Conservation (phyloP, 2,888 invertebrate genomes). For the Tanytarsus gracilentus region DNA sequence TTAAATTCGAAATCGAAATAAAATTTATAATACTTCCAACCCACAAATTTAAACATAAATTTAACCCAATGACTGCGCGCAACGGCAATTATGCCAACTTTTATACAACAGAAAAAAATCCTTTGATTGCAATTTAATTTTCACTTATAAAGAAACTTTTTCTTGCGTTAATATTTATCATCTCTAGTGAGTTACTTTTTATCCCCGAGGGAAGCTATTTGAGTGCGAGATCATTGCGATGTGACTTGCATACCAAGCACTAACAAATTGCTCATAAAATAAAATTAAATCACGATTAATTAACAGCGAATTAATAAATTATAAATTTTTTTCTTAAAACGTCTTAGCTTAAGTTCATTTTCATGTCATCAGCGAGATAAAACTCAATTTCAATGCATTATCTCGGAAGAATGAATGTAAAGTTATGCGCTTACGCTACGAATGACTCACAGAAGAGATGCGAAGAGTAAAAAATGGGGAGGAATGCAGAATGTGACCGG, state of each 20-base stretch:
- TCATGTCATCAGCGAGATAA: neutral
- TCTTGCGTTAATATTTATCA: conserved; percentile 11
- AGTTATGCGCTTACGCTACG: too few relatives aligned
- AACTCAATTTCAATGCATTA: neutral
- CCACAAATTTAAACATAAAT: neutral
- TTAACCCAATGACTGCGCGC: neutral
- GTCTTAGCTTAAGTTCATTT: conserved; percentile 10
- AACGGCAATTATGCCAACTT: conserved; percentile 23
- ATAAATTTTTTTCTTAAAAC: neutral
- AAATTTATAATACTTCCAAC: neutral
- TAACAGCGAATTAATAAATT: conserved; percentile 5
- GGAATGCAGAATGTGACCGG: neutral
- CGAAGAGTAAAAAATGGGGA: neutral
- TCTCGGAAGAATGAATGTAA: too few relatives aligned
- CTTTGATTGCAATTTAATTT: conserved; percentile 28
- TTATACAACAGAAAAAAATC: conserved; percentile 20
- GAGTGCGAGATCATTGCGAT: neutral
- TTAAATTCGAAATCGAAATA: too few relatives aligned
- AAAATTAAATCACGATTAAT: neutral
- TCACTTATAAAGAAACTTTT: conserved; percentile 7
- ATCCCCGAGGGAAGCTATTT: conserved; percentile 1
- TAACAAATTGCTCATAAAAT: neutral
- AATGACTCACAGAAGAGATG: too few relatives aligned
- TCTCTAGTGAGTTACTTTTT: neutral
- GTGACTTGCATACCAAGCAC: too few relatives aligned